phyloP scores from a whole-genome alignment of 2,888 invertebrate genomes.

The Nephrotoma guestfalica region DNA sequence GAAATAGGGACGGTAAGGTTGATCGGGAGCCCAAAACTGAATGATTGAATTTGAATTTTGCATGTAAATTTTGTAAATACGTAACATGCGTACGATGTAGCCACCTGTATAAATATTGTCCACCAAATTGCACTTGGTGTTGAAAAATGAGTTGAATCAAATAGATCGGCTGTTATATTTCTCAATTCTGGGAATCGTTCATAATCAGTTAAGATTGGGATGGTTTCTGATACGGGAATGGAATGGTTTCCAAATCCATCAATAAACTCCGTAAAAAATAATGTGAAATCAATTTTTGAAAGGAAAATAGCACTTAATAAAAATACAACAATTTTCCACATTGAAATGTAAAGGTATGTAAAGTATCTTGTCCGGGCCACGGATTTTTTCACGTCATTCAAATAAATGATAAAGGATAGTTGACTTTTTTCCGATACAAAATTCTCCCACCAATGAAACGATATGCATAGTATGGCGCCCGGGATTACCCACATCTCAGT shows the following conservation, averaged over 20 bases:
- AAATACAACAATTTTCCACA: slow-evolving; percentile 66
- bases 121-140: slow-evolving; percentile 32
- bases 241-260: slow-evolving; percentile 37
- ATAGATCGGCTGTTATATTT: slow-evolving; percentile 35
- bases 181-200: slow-evolving; percentile 14
- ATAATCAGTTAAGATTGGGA: background rate
- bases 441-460: slow-evolving; percentile 77
- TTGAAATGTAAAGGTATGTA: slow-evolving; percentile 53
- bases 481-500: slow-evolving; percentile 44
- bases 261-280: slow-evolving; percentile 33
- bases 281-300: slow-evolving; percentile 21
- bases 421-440: slow-evolving; percentile 38
- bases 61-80: slow-evolving; percentile 66
- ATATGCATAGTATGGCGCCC: slow-evolving; percentile 48
- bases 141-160: slow-evolving; percentile 11
- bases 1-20: slow-evolving; percentile 61
- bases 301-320: slow-evolving; percentile 46
- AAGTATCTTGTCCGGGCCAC: slow-evolving; percentile 47
- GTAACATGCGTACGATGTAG: slow-evolving; percentile 50
- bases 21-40: slow-evolving; percentile 74
- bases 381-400: background rate
- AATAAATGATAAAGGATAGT: background rate
- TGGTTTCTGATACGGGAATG: slow-evolving; percentile 28
- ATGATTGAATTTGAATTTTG: slow-evolving; percentile 76
- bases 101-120: slow-evolving; percentile 49